A percentile compares a stretch with the other conserved stretches of the same genome.
phyloP scores from a whole-genome alignment of 2,888 invertebrate species.

The Bhutanitis thaidina region DNA sequence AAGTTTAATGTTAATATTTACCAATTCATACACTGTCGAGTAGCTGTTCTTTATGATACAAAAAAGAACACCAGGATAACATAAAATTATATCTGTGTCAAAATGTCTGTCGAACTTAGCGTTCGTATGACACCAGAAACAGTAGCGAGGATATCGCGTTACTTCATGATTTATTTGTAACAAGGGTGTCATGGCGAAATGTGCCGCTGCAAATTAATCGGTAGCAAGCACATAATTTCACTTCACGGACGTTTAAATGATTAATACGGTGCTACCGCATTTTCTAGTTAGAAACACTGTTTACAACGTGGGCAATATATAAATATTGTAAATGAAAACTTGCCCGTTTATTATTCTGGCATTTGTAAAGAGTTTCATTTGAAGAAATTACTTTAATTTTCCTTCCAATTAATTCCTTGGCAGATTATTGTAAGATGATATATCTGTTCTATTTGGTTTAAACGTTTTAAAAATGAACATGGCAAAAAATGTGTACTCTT shows the following conservation, averaged over 20 bases:
- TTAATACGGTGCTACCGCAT: constrained; percentile 32
- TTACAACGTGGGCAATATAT: background rate
- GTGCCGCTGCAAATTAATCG: constrained; percentile 22
- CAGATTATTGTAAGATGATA: too few species aligned
- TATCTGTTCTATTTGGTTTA: too few species aligned
- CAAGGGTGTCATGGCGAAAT: constrained; percentile 47
- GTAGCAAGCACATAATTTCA: constrained; percentile 13
- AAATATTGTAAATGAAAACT: constrained; percentile 12
- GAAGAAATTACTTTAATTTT: background rate
- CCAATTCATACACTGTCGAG: too few species aligned
- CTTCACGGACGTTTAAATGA: constrained; percentile 20
- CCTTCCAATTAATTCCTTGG: background rate
- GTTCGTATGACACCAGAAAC: constrained; percentile 31
- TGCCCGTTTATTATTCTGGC: constrained; percentile 8
- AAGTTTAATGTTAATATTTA: too few species aligned
- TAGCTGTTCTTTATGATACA: too few species aligned
- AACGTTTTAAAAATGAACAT: too few species aligned
- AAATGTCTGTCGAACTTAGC: background rate
- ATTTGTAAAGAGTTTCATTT: constrained; percentile 9
- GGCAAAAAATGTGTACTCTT: too few species aligned
- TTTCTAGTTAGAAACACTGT: constrained; percentile 24
- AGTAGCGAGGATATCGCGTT: constrained; percentile 49
- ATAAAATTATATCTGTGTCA: too few species aligned
- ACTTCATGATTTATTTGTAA: constrained; percentile 49
- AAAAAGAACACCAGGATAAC: too few species aligned